Conservation (phyloP, 2,888 invertebrate species). For the Boloria selene region DNA sequence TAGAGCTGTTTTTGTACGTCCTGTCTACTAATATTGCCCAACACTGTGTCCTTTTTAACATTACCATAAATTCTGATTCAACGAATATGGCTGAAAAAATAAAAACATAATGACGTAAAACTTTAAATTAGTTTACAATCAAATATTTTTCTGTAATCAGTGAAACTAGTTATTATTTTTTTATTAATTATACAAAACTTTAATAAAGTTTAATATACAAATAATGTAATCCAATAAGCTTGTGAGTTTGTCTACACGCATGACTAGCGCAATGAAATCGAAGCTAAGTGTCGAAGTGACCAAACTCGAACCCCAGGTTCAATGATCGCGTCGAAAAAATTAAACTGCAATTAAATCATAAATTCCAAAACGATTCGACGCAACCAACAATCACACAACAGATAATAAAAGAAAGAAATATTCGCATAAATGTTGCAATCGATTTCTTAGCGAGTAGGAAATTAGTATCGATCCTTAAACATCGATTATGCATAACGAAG, state of each 20-base stretch:
- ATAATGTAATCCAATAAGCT: conserved; percentile 42
- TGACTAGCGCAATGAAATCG: conserved; percentile 47
- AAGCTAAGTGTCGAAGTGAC: conserved; percentile 27
- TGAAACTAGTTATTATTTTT: conserved; percentile 3
- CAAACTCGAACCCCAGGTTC: not conserved
- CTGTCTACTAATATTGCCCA: too few species aligned
- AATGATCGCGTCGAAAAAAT: conserved; percentile 41
- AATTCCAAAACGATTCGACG: conserved; percentile 74
- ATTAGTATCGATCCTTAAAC: conserved; percentile 49
- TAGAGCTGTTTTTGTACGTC: conserved; percentile 2
- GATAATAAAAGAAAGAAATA: conserved; percentile 69
- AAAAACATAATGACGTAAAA: too few species aligned
- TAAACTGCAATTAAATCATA: conserved; percentile 79
- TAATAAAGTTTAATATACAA: not conserved
- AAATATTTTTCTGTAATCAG: too few species aligned
- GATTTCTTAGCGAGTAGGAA: conserved; percentile 58
- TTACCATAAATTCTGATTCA: too few species aligned
- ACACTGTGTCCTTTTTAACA: too few species aligned
- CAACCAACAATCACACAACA: conserved; percentile 79
- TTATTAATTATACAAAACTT: conserved; percentile 3
- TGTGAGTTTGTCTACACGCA: conserved; percentile 54
- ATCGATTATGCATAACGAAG: conserved; percentile 50
- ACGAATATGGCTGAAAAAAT: too few species aligned
- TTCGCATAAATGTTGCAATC: conserved; percentile 63
- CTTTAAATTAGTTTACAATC: too few species aligned